Evolutionary conservation across 2,113 vertebrate genomes (phyloP), one percentile per base, ranked within the genome.

Genomic region (Chascanopsetta lugubris): DNA sequence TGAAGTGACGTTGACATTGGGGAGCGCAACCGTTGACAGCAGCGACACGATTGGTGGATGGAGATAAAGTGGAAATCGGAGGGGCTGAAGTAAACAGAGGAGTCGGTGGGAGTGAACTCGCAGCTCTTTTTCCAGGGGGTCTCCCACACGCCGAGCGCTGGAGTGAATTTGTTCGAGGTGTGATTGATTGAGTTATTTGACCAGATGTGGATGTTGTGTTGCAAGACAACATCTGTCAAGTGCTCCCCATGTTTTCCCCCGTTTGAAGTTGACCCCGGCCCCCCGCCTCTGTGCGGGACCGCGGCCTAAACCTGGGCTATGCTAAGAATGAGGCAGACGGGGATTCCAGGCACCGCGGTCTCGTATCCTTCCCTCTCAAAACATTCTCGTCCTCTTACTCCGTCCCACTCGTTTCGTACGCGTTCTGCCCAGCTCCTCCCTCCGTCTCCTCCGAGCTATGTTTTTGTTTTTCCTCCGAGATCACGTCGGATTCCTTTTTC

Each of bases 271-370:
- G 48, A 77, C 70, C 56, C 55, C 4, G 25, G 51, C 34, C 49
- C 27, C 25, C 27, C 62, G 46, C 17, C 72, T 48, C 80, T 80
- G 69, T 74, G n/a, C 32, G 0, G 75, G 72, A 76, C 80, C 53
- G 54, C 57, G 61, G 69, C 73, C 65, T 87, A 87, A 88, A 86
- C 76, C 84, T 64, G 48, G 78, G 36, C 61, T 85, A 81, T 83
- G 79, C 63, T 72, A 76, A 85, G 82, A 87, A 87, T 89, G 87
- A 84, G 64, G 58, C 55, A 21, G 40, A 34, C 58, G 42, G 49
- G 42, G 54, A 56, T 70, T 85, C 67, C 83, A 82, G 80, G 61
- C 75, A 80, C 82, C 74, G 38, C 83, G 79, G 77, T 76, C 83
- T 70, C 22, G 71, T 60, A 70, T 65, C 24, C 61, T 61, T 2